Evolutionary conservation across 37 sponge, comb jelly and placozoan species (phyloP).

Genomic region (Ephydatia muelleri): DNA sequence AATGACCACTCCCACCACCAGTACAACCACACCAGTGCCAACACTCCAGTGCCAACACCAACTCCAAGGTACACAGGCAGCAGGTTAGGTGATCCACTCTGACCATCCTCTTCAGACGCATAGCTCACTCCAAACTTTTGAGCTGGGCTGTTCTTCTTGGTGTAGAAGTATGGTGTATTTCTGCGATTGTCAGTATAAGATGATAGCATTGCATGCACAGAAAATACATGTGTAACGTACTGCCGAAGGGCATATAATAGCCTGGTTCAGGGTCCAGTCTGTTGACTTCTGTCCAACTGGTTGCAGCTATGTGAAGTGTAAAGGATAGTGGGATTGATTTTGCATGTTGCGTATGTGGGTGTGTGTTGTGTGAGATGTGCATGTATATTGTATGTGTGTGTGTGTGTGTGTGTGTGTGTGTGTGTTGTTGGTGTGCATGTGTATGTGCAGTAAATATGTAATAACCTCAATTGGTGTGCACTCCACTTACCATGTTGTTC

Average conservation of each 20-base stretch:
- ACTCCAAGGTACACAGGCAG: neutral
- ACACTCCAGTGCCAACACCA: neutral
- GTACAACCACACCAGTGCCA: neutral
- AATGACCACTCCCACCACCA: constrained; percentile 16
- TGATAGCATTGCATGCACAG: no score
- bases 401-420: neutral
- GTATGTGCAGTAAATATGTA: no score
- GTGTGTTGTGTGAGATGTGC: no score
- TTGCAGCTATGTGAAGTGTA: neutral
- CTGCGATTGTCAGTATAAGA: no score
- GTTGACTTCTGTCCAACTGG: neutral
- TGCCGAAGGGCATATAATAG: neutral
- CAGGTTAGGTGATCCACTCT: neutral
- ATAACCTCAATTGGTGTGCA: no score
- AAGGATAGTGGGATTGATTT: no score
- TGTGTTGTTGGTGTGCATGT: neutral
- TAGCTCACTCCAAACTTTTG: neutral
- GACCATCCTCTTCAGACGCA: neutral
- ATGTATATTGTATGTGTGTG: no score
- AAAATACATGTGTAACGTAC: no score
- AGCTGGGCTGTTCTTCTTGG: neutral
- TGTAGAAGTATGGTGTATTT: neutral
- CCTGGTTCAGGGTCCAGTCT: neutral
- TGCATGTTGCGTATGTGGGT: no score
- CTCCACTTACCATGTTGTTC: constrained; percentile 66